phyloP scores from a whole-genome alignment of 2,113 vertebrate genomes.

The zebrafish (Danio rerio) region DNA sequence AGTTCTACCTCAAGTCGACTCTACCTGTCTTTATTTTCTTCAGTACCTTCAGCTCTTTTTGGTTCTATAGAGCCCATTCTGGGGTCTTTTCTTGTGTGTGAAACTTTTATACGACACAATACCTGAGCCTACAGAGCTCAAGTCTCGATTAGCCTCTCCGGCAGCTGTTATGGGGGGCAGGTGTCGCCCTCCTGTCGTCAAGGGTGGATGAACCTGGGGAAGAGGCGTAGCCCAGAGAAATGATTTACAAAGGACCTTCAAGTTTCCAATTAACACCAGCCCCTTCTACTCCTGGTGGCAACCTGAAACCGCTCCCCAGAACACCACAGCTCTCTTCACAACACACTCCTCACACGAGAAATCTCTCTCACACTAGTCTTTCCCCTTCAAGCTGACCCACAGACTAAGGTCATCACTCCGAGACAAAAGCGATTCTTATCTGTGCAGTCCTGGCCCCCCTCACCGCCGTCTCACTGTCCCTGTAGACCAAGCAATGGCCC shows the following conservation, averaged over 20 bases:
- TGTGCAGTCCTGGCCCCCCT: constrained; percentile 51
- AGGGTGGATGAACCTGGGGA: constrained; percentile 24
- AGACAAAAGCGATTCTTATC: constrained; percentile 78
- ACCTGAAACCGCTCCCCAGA: constrained; percentile 67
- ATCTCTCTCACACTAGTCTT: constrained; percentile 63
- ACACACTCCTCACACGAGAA: constrained; percentile 72
- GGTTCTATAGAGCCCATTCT: neutral
- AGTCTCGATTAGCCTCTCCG: constrained; percentile 55
- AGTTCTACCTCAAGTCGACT: neutral
- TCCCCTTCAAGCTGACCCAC: constrained; percentile 73
- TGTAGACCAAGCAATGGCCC: constrained; percentile 67
- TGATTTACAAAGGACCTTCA: constrained; percentile 61
- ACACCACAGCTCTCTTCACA: constrained; percentile 67
- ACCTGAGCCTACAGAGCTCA: constrained; percentile 24
- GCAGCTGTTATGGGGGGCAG: constrained; percentile 61
- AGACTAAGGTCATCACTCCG: constrained; percentile 72
- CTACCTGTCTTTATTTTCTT: too few species aligned
- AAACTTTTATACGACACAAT: constrained; percentile 5
- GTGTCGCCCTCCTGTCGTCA: constrained; percentile 55
- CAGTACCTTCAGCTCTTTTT: neutral
- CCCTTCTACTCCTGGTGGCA: constrained; percentile 57
- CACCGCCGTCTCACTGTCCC: constrained; percentile 49
- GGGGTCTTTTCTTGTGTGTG: neutral
- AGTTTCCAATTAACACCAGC: constrained; percentile 63
- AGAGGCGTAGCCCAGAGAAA: constrained; percentile 55